phyloP scores from a whole-genome alignment of 1,140 invertebrate species.

The Penaeus vannamei region DNA sequence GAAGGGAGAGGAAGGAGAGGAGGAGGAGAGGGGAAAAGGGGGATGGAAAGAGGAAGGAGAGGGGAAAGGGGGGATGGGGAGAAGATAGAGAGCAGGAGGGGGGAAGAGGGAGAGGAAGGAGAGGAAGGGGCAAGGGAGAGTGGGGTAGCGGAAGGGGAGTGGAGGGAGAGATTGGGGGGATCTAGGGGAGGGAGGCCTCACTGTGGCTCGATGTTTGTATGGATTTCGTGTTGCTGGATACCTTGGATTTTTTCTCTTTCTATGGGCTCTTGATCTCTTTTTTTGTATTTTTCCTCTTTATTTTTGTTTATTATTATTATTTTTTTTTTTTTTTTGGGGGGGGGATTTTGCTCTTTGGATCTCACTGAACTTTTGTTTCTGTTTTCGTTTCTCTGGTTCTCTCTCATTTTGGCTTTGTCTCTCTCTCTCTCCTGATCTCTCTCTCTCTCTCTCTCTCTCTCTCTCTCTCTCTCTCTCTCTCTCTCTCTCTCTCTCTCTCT shows the following conservation, averaged over 20 bases:
- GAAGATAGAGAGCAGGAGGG: background rate
- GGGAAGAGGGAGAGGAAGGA: background rate
- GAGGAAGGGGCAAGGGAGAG: background rate
- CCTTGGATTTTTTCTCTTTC: too few species aligned
- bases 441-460: background rate
- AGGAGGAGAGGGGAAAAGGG: background rate
- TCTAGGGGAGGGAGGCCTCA: background rate
- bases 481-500: background rate
- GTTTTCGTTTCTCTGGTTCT: background rate
- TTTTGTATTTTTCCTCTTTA: too few species aligned
- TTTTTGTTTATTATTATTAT: too few species aligned
- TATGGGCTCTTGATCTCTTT: too few species aligned
- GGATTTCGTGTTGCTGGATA: too few species aligned
- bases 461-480: conserved; percentile 17
- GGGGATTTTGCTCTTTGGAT: too few species aligned
- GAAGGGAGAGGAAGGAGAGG: background rate
- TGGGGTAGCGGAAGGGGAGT: background rate
- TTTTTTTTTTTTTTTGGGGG: too few species aligned
- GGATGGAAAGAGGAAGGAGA: background rate
- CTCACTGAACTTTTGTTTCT: too few species aligned
- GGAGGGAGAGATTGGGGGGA: background rate
- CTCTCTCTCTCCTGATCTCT: too few species aligned
- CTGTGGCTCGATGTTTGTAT: too few species aligned
- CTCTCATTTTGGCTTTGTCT: too few species aligned
- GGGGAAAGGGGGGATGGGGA: background rate